These are phyloP conservation scores for Arrhamphus sclerolepis DNA, from an alignment of 2,797 vertebrate species.

Conservation along the genomic window DNA sequence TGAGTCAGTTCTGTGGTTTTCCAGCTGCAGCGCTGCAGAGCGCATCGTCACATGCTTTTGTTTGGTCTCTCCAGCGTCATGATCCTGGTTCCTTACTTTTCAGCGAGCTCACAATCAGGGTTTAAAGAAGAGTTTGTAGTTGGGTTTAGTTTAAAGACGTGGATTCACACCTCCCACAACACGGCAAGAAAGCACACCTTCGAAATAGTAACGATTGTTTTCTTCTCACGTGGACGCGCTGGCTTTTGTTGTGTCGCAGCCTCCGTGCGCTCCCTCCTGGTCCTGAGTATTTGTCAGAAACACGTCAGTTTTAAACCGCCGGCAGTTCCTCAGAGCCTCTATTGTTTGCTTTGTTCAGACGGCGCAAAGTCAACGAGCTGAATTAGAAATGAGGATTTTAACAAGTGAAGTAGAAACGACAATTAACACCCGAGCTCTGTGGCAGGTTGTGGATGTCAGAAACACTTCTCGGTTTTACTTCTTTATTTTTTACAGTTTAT, in stretches of 20 bases:
- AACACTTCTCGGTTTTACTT: slow-evolving; percentile 39
- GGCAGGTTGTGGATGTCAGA: slow-evolving; percentile 6
- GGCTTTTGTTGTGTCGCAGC: background rate
- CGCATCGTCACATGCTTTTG: background rate
- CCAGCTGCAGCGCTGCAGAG: background rate
- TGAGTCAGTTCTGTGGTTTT: background rate
- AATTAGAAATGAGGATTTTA: background rate
- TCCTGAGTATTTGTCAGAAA: background rate
- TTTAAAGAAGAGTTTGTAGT: background rate
- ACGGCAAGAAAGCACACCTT: too few relatives aligned
- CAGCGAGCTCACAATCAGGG: too few relatives aligned
- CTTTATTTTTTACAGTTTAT: background rate
- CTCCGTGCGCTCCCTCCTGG: background rate
- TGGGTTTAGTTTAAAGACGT: background rate
- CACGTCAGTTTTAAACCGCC: too few relatives aligned
- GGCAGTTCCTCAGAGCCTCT: background rate
- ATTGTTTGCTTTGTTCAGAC: background rate
- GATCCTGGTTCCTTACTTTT: background rate
- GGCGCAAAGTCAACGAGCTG: too few relatives aligned
- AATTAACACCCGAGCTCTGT: too few relatives aligned
- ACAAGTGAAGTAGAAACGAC: slow-evolving; percentile 1
- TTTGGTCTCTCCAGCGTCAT: background rate
- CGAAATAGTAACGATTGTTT: background rate
- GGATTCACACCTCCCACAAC: background rate
- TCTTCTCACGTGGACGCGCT: background rate